Evolutionary conservation across 2,797 vertebrate species (phyloP), one percentile per base, ranked within the genome.

Genomic region (Xenops minutus): DNA sequence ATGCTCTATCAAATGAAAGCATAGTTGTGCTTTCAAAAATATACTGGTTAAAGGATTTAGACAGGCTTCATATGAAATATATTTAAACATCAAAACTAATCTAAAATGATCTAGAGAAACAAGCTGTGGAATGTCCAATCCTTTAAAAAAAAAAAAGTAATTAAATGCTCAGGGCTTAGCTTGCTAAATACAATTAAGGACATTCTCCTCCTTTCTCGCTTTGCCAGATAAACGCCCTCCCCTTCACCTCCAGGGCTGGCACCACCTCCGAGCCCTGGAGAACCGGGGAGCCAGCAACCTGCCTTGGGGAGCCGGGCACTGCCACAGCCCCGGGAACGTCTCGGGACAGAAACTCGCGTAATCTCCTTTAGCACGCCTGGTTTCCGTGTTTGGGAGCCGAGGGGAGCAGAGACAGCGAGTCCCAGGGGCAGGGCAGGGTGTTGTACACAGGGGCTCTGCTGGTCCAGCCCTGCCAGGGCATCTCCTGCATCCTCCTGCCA

Each of bases 71-170:
- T 77, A 88, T 30, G 78, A 94, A 95, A 76, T 85, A 63, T 26
- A 97, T 96, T 96, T 90, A 93, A 92, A 71, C 82, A 94, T 96
- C 85, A 89, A 89, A 92, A 94, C 48, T 95, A 91, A 96, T 94
- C 95, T 73, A 34, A 83, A 92, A 61, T 64, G 44, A 95, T 85
- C 54, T 78, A 43, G 87, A 93, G 95, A 93, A 97, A 95, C 67
- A 86, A 76, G 87, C 89, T 86, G 58, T 61, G 89, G 94, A 97
- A 96, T 94, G 91, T 82, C 80, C 88, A 96, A 84, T 73, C 78
- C 73, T 92, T 89, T n/a, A 66, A 58, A 92, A 85, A 82, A 72
- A 4, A 92, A 88, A 54, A 83, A 48, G 37, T 43, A 78, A 88
- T 93, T 93, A 92, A 95, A 69, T 8, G 55, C 82, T 78, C 58